Conservation (phyloP, 2,888 invertebrate genomes). For the Nymphalis urticae region DNA sequence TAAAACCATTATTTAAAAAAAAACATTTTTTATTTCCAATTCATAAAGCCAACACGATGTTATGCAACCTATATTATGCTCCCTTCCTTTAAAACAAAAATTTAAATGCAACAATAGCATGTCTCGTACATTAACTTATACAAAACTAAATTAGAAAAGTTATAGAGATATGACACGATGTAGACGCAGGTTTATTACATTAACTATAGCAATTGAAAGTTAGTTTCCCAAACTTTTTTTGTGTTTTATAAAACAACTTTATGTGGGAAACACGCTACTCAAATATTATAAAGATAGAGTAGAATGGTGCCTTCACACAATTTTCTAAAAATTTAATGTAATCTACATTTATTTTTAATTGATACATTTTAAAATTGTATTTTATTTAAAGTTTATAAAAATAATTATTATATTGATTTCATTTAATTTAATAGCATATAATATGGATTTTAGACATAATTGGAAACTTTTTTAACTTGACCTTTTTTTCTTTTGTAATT, state of each 20-base stretch:
- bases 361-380: background rate
- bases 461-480: background rate
- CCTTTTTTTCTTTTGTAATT: background rate
- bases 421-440: too few species aligned
- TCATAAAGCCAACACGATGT: constrained; percentile 76
- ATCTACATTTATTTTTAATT: background rate
- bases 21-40: constrained; percentile 66
- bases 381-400: background rate
- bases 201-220: background rate
- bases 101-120: constrained; percentile 75
- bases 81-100: constrained; percentile 54
- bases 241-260: background rate
- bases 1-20: constrained; percentile 49
- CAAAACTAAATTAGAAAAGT: constrained; percentile 62
- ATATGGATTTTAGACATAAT: too few species aligned
- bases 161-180: constrained; percentile 79
- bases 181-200: constrained; percentile 48
- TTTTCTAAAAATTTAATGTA: background rate
- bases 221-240: background rate
- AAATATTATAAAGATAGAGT: too few species aligned
- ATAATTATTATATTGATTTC: too few species aligned
- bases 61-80: constrained; percentile 64
- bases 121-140: constrained; percentile 59
- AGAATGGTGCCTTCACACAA: background rate
- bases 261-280: background rate